These are phyloP conservation scores for Ophion slaviceki DNA, from an alignment of 2,888 invertebrate genomes.

Conservation along the genomic window DNA sequence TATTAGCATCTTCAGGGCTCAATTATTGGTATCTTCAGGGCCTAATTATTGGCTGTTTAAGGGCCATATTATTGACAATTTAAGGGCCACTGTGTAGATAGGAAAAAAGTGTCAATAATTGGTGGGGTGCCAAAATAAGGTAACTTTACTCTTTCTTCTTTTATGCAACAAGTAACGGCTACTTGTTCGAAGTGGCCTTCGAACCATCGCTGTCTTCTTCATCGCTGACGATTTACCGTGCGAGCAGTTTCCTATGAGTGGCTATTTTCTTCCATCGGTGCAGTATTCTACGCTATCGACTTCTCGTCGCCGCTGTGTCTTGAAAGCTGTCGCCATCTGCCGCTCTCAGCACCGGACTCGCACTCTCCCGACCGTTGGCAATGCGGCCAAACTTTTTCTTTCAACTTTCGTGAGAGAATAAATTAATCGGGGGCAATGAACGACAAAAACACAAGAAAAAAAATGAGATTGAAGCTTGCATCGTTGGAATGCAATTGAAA, in stretches of 20 bases:
- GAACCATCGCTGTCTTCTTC: slow-evolving; percentile 15
- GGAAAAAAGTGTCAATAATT: no score
- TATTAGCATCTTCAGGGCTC: no score
- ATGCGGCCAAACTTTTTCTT: background rate
- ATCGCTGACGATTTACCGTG: background rate
- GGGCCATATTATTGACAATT: no score
- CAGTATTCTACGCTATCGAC: slow-evolving; percentile 54
- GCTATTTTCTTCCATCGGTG: background rate
- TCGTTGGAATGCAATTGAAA: no score
- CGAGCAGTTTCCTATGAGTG: background rate
- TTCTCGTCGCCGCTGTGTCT: background rate
- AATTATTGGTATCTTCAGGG: no score
- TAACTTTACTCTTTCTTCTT: background rate
- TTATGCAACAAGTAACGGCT: background rate
- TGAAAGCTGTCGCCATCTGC: slow-evolving; percentile 40
- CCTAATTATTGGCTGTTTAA: no score
- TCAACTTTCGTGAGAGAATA: background rate
- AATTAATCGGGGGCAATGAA: no score
- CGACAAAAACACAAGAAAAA: no score
- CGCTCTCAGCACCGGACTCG: slow-evolving; percentile 11
- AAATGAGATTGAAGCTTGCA: no score
- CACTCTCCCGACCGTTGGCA: slow-evolving; percentile 14
- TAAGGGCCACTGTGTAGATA: no score
- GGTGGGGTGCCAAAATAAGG: no score
- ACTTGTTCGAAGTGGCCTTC: background rate